A percentile compares a stretch with the other conserved stretches of the same genome.
Evolutionary conservation across 2,113 vertebrate genomes (phyloP).

Genomic region (Crotophaga sulcirostris): DNA sequence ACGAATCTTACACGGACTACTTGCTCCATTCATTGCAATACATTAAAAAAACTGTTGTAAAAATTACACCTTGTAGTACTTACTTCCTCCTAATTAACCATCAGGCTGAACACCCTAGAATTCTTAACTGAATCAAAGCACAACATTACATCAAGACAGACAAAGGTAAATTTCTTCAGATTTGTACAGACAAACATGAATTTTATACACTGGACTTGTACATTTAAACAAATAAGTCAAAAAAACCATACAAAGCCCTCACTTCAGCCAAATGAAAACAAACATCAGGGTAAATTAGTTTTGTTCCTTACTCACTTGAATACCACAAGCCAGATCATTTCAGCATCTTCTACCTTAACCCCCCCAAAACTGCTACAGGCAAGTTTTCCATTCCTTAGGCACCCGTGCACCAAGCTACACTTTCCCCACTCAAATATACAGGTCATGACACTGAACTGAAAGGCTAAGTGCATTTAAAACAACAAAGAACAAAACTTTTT

Average conservation of each 20-base stretch:
- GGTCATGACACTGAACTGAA: neutral
- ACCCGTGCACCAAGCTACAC: neutral
- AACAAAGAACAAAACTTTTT: neutral
- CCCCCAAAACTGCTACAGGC: neutral
- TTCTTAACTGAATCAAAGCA: neutral
- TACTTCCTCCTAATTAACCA: neutral
- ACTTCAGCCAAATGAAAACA: neutral
- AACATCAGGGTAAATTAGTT: neutral
- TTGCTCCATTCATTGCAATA: neutral
- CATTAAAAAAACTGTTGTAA: neutral
- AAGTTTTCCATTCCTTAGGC: neutral
- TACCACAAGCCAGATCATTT: neutral
- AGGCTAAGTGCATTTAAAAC: neutral
- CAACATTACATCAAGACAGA: neutral
- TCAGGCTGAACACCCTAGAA: neutral
- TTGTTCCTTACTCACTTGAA: neutral
- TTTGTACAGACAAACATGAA: neutral
- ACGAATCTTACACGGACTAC: neutral
- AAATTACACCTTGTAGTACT: neutral
- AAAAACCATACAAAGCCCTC: neutral
- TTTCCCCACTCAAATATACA: neutral
- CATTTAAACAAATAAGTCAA: constrained; percentile 38
- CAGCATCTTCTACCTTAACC: neutral
- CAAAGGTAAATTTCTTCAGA: neutral
- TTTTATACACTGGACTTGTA: constrained; percentile 39